Evolutionary conservation across 2,113 vertebrate species (phyloP), one percentile per base, ranked within the genome.

Genomic region (Phodopus roborovskii): DNA sequence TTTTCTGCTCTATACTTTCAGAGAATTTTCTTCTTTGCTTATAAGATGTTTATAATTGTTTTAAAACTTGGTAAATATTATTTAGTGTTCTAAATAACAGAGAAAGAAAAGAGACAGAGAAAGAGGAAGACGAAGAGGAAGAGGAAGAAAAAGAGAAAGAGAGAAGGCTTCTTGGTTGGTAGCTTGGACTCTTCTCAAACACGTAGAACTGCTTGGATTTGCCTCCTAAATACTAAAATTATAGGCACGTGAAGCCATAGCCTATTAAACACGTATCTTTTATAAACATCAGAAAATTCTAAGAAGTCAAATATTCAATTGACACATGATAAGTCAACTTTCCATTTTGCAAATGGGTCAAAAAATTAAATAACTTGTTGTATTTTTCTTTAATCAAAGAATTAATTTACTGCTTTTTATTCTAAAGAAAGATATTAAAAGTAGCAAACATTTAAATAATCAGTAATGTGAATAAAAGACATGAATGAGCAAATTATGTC

Each of bases 11-110:
- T n/a, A 56, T 74, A 30, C 3, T 84, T 93, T 89, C 53, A 15
- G 7, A 2, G 1, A 0, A 53, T 58, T 87, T 13, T 36, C 42
- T 89, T 42, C 74, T 91, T 53, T 62, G 11, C 30, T 88, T 66
- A 79, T 77, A 19, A 90, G 5, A 70, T 74, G 11, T 78, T 88
- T 93, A 45, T 45, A 85, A 91, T 88, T 91, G 93, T 91, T 93
- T 73, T 77, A 11, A 88, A 60, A 1, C 1, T 58, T 39, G 33
- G 71, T 42, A 81, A 50, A 88, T 91, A 53, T 50, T 88, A 66
- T 33, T 48, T 81, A 13, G 0, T 33, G 77, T 68, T 48, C 8
- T 70, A 50, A 50, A 8, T 50, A 45, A 45, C 45, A 45, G 45
- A 11, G 50, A 11, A 50, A 50, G 8, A 50, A 50, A 50, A 50